These are phyloP conservation scores for Microplitis deprimator DNA, from an alignment of 2,888 invertebrate species.

Conservation along the genomic window DNA sequence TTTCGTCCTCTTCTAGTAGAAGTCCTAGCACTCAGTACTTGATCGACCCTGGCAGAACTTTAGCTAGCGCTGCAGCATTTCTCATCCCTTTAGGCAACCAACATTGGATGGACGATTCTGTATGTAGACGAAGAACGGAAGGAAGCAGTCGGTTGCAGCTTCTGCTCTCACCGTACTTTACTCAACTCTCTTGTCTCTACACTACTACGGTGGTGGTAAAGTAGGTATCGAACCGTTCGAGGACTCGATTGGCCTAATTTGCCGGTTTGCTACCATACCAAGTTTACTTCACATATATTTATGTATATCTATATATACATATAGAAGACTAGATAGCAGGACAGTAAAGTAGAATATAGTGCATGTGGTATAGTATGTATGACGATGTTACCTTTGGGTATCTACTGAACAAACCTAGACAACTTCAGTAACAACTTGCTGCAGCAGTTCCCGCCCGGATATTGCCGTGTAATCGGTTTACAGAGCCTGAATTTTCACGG, in stretches of 20 bases:
- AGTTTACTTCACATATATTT: no score
- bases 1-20: not conserved
- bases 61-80: not conserved
- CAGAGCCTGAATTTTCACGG: slow-evolving; percentile 36
- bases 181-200: not conserved
- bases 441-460: slow-evolving; percentile 37
- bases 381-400: slow-evolving; percentile 2
- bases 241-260: slow-evolving; percentile 52
- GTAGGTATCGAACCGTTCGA: slow-evolving; percentile 44
- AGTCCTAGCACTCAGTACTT: not conserved
- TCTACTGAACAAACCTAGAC: slow-evolving; percentile 12
- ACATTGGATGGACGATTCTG: not conserved
- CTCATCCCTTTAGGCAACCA: not conserved
- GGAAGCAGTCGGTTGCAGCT: slow-evolving; percentile 16
- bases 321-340: not conserved
- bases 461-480: slow-evolving; percentile 51
- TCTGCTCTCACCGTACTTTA: not conserved
- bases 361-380: not conserved
- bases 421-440: slow-evolving; percentile 2
- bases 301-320: not conserved
- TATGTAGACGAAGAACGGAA: not conserved
- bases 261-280: slow-evolving; percentile 37
- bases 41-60: not conserved
- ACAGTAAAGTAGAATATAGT: not conserved
- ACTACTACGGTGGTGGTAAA: slow-evolving; percentile 18